Evolutionary conservation across 2,113 vertebrate genomes (phyloP).

Genomic region (Calyptomena viridis): DNA sequence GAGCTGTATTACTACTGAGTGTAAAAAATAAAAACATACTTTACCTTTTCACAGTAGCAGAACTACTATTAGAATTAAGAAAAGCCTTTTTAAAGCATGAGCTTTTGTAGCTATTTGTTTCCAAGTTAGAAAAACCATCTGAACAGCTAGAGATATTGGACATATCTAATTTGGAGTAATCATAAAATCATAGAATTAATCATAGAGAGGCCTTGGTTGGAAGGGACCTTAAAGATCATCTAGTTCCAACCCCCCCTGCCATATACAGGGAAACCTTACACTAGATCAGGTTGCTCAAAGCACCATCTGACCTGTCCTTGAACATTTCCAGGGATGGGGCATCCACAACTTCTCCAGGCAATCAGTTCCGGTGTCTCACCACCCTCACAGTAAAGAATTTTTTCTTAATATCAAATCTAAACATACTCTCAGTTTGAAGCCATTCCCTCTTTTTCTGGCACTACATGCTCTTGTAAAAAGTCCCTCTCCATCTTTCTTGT

Average conservation of each 20-base stretch:
- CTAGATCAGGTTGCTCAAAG: not conserved
- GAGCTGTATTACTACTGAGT: not conserved
- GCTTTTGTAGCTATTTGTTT: not conserved
- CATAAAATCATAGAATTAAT: not conserved
- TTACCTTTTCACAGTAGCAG: not conserved
- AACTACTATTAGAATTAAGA: not conserved
- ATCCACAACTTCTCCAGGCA: not conserved
- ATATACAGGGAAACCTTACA: not conserved
- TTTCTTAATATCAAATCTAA: not conserved
- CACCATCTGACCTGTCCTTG: not conserved
- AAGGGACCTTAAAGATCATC: not conserved
- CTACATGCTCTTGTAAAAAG: too few species aligned
- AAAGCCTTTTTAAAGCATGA: not conserved
- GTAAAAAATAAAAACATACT: not conserved
- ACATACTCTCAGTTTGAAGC: not conserved
- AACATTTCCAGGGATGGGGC: not conserved
- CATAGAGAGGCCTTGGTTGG: not conserved
- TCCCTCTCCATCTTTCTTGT: not conserved
- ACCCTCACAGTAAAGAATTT: not conserved
- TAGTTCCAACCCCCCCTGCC: not conserved
- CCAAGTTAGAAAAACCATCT: not conserved
- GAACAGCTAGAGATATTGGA: not conserved
- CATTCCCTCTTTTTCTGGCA: not conserved
- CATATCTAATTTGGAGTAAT: not conserved
- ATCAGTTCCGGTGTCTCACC: not conserved